phyloP scores from a whole-genome alignment of 2,888 invertebrate species.

The Aleiodes testaceus region DNA sequence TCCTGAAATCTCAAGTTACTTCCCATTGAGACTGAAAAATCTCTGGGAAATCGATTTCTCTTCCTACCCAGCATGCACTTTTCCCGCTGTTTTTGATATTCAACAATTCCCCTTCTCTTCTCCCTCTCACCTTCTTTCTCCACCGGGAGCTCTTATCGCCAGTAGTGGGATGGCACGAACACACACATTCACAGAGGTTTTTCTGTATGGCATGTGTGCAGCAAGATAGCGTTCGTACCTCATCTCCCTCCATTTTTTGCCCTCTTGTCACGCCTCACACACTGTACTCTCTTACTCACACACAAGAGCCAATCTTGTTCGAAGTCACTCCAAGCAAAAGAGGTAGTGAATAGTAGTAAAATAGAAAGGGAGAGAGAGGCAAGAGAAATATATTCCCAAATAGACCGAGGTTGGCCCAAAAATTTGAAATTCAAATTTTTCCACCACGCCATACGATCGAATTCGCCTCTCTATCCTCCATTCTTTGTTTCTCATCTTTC shows the following conservation, averaged over 20 bases:
- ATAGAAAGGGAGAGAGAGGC: not conserved
- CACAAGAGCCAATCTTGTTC: constrained; percentile 22
- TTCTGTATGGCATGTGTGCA: constrained; percentile 4
- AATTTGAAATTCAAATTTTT: constrained; percentile 59
- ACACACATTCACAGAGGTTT: not conserved
- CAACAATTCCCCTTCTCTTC: not conserved
- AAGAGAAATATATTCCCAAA: constrained; percentile 47
- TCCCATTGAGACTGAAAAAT: no score
- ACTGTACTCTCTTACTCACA: constrained; percentile 12
- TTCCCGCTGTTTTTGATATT: constrained; percentile 8
- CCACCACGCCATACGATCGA: constrained; percentile 26
- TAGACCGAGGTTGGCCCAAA: constrained; percentile 52
- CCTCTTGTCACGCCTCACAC: constrained; percentile 15
- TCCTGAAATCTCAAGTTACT: no score
- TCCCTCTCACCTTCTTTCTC: not conserved
- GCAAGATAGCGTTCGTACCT: constrained; percentile 5
- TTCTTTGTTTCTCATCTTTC: constrained; percentile 14
- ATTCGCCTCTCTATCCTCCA: constrained; percentile 30
- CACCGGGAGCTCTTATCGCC: constrained; percentile 19
- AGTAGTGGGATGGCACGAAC: constrained; percentile 21
- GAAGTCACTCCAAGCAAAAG: not conserved
- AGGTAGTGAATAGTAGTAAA: no score
- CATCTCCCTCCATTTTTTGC: constrained; percentile 3
- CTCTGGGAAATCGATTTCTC: constrained; percentile 35
- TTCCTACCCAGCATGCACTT: constrained; percentile 11